Percentiles rank a stretch among this genome's conserved stretches.
Evolutionary conservation across 2,888 invertebrate species (phyloP).

Genomic region (Stegophylla sp.): DNA sequence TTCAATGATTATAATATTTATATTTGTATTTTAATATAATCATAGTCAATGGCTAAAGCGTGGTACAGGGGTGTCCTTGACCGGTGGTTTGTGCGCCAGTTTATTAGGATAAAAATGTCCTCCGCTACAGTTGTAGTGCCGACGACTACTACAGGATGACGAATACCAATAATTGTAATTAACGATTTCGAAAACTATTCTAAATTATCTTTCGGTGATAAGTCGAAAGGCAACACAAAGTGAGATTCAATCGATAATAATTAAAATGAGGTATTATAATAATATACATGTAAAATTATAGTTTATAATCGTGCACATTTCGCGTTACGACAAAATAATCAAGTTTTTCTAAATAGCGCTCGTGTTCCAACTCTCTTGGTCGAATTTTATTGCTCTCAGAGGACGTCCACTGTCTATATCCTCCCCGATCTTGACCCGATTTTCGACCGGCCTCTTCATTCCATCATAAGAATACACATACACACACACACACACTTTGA

Average conservation of each 20-base stretch:
- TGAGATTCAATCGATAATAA: neutral
- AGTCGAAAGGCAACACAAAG: neutral
- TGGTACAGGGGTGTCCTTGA: constrained; percentile 2
- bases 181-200: neutral
- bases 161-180: neutral
- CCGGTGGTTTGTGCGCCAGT: neutral
- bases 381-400: constrained; percentile 42
- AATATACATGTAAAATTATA: no score
- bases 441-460: constrained; percentile 32
- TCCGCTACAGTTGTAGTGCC: neutral
- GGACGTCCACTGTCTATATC: constrained; percentile 52
- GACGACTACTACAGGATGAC: no score
- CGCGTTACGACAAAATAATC: neutral
- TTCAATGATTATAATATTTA: neutral
- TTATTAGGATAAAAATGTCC: neutral
- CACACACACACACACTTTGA: neutral
- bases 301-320: neutral
- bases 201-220: neutral
- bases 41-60: neutral
- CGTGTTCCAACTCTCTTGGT: constrained; percentile 3
- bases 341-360: neutral
- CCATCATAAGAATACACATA: neutral
- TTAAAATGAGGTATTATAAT: neutral
- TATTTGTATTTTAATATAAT: constrained; percentile 13
- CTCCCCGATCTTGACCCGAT: constrained; percentile 54